Conservation (phyloP, 1,140 invertebrate genomes). For the Hestina assimilis region DNA sequence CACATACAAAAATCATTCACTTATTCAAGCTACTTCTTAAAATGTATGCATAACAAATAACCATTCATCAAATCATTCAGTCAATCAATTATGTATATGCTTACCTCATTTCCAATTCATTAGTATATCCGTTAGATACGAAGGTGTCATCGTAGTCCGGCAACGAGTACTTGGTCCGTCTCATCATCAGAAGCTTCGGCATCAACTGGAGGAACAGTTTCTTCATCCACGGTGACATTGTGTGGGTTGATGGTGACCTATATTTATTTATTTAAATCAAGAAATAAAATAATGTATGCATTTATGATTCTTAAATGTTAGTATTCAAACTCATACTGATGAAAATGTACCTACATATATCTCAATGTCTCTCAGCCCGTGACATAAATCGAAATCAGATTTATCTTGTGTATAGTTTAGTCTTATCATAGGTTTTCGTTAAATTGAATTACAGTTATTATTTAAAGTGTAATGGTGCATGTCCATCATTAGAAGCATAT, state of each 20-base stretch:
- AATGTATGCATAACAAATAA: neutral
- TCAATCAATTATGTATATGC: neutral
- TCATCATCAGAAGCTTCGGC: slow-evolving; percentile 93
- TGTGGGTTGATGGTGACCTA: slow-evolving; percentile 97
- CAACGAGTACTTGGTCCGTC: slow-evolving; percentile 89
- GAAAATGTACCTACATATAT: no score
- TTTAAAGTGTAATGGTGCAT: no score
- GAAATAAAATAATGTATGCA: neutral
- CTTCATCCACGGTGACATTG: slow-evolving; percentile 94
- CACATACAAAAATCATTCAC: no score
- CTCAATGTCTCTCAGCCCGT: no score
- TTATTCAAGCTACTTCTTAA: no score
- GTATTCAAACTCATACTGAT: no score
- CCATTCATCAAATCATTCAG: neutral
- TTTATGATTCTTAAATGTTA: neutral
- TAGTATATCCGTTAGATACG: slow-evolving; percentile 86
- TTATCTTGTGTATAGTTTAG: neutral
- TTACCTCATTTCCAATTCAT: slow-evolving; percentile 88
- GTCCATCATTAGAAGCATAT: no score
- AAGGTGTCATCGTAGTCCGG: slow-evolving; percentile 89
- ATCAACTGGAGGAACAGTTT: slow-evolving; percentile 93
- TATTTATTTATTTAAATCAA: neutral
- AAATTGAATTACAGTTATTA: no score
- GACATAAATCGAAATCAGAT: no score
- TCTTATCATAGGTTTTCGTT: no score